A percentile compares a stretch with the other conserved stretches of the same genome.
Evolutionary conservation across 2,888 invertebrate species (phyloP).

Genomic region (Ramazzottius varieornatus): DNA sequence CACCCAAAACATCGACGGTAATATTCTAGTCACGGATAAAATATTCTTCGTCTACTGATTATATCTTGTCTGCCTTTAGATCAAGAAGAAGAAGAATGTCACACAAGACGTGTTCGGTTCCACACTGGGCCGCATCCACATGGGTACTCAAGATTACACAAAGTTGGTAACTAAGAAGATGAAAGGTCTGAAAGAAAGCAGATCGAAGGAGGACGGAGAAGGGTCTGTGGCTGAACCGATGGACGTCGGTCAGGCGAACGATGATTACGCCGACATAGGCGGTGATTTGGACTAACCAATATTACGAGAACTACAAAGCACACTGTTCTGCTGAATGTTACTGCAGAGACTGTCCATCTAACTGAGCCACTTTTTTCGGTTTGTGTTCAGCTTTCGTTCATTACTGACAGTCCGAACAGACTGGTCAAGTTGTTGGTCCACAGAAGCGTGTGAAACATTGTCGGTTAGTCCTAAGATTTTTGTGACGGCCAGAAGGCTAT

Average conservation of each 20-base stretch:
- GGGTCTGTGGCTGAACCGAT: neutral
- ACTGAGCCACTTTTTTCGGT: too few species aligned
- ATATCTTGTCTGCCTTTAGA: constrained; percentile 21
- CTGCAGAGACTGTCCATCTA: too few species aligned
- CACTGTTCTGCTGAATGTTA: too few species aligned
- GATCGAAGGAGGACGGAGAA: constrained; percentile 17
- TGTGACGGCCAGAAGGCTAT: too few species aligned
- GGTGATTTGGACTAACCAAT: neutral
- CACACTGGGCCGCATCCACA: constrained; percentile 65
- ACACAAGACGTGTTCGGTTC: constrained; percentile 60
- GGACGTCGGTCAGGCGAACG: neutral
- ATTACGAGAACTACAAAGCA: too few species aligned
- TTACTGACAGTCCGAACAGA: too few species aligned
- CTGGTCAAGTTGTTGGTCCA: too few species aligned
- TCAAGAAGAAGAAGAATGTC: constrained; percentile 67
- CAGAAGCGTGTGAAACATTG: too few species aligned
- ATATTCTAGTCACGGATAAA: neutral
- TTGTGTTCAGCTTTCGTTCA: too few species aligned
- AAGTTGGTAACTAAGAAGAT: constrained; percentile 66
- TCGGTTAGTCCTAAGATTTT: too few species aligned
- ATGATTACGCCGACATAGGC: neutral
- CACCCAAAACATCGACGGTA: constrained; percentile 21
- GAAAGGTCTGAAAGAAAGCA: constrained; percentile 44
- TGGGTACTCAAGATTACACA: constrained; percentile 59
- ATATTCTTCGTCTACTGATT: neutral